Evolutionary conservation across 2,113 vertebrate genomes (phyloP), one percentile per base, ranked within the genome.

Genomic region (Proterorhinus semilunaris): DNA sequence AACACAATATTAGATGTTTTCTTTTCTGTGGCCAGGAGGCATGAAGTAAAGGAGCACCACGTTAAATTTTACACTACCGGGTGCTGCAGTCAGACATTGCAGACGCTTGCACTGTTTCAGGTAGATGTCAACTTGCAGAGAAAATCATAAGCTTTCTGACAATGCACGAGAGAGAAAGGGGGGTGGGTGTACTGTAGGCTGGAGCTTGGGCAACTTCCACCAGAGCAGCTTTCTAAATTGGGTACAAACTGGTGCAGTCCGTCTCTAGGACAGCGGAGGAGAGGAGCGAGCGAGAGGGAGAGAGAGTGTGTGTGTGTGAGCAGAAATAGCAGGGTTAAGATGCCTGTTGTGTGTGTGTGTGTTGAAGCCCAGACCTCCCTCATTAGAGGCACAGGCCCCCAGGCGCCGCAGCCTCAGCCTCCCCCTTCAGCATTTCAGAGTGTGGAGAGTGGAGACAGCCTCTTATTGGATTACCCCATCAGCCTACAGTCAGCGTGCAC

Each of bases 311-410:
- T 46, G 53, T 55, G 53, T 65, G n/a, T 8, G 62, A 73, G 65
- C 48, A 70, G 70, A 46, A 42, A 68, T 64, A 69, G 45, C 66
- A 68, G 66, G 80, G 79, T 88, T 87, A 87, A 88, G 83, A 51
- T 80, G 78, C 70, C 80, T 81, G 74, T 74, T 81, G 65, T 65
- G n/a, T n/a, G n/a, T 64, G 83, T 82, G 58, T 80, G 75, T 76
- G 53, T 21, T 55, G 71, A 85, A 81, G 73, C 72, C 66, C 16
- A 78, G 71, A 78, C 76, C 76, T 77, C 74, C 68, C 84, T 91
- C 87, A 88, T 90, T 92, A 91, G 74, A 80, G 72, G 51, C 55
- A 64, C 74, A 81, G 73, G 47, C 72, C 81, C 79, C 75, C 13
- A 69, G 82, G 79, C 83, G 51, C 65, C 42, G 21, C 58, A 15